Conservation (phyloP, 2,113 vertebrate genomes). For the Myocastor coypus region DNA sequence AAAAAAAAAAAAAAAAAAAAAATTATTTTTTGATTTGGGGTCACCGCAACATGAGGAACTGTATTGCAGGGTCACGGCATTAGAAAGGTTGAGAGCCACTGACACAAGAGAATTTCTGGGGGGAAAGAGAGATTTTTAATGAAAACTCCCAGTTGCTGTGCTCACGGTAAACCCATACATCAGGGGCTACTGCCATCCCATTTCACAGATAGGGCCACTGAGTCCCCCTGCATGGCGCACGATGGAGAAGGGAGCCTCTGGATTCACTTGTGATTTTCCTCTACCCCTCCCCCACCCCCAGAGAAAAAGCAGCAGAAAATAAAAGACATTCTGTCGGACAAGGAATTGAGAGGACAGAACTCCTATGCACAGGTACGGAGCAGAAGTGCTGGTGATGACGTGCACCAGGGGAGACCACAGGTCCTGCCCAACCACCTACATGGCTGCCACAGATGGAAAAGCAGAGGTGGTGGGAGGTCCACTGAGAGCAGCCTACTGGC, state of each 20-base stretch:
- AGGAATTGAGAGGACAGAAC: conserved; percentile 85
- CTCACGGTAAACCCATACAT: background rate
- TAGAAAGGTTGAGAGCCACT: no score
- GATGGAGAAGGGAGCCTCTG: background rate
- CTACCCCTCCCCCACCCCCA: conserved; percentile 55
- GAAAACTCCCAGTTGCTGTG: background rate
- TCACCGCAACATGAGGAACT: no score
- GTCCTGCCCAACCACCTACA: background rate
- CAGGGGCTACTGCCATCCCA: background rate
- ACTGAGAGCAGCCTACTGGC: background rate
- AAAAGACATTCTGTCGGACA: conserved; percentile 86
- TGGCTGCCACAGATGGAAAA: background rate
- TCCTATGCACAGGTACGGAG: conserved; percentile 90
- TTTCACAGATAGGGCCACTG: background rate
- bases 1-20: no score
- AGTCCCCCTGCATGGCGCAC: background rate
- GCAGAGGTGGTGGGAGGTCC: background rate
- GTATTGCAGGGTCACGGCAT: no score
- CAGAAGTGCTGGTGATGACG: background rate
- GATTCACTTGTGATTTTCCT: background rate
- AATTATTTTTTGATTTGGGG: no score
- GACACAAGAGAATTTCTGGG: no score
- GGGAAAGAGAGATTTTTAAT: background rate
- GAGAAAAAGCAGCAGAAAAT: conserved; percentile 63
- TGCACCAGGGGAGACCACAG: fast-evolving